Base-by-base conservation (phyloP, 2,113 vertebrate genomes). In the Sebastes schlegelii region DNA sequence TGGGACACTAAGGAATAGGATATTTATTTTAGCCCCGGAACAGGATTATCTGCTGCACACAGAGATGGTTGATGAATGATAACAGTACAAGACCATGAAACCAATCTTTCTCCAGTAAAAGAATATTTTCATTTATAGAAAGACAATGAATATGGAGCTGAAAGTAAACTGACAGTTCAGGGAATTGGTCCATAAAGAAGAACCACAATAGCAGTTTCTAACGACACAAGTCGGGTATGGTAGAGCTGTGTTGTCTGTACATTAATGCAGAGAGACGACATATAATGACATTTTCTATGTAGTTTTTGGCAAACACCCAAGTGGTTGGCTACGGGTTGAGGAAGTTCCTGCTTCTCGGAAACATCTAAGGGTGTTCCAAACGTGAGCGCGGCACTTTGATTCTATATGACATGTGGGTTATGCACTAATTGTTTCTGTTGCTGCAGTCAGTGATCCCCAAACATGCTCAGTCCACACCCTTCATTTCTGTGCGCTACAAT, bases 11-110 rank as follows among this genome's bases (percentile, higher is more conserved):
- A 89, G 90, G 78, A 91, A 77, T 79, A 79, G 88, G 82, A 84
- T 91, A 89, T 93, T 89, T 83, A 74, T 90, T 88, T 90, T 81
- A 70, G 86, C 74, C 55, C 13, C n/a, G 73, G 87, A 62, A 74
- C 79, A 74, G 91, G 91, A 93, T 91, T 91, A 93, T 80, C 69
- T 73, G 21, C 26, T 11, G 78, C 65, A 65, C 71, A 63, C 52
- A 72, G 76, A 80, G 70, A 79, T 51, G 42, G 70, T 55, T 85
- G 80, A 81, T 87, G 65, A 66, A 70, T 69, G 43, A 79, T 68
- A 40, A 77, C n/a, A 4, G 16, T n/a, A 26, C 12, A 70, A 85
- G 4, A 11, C 21, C 12, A 51, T 4, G 8, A 61, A 74, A 48
- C 4, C 2, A 48, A 68, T 73, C 17, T 64, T 54, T 74, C 13